Conservation (phyloP, 30 jellyfish, hydroid and myxozoan species). For the Phacellophora camtschatica region DNA sequence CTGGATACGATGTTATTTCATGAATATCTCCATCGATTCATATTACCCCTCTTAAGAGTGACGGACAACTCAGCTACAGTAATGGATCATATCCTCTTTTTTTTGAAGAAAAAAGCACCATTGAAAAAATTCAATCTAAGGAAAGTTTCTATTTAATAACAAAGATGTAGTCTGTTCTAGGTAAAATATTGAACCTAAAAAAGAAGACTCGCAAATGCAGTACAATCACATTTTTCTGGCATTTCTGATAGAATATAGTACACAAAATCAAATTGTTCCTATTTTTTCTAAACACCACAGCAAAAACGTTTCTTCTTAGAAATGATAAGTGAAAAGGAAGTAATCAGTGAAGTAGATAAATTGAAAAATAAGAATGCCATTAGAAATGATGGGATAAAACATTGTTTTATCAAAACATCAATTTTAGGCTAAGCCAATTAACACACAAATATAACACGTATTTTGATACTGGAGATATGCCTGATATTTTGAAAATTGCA, state of each 20-base stretch:
- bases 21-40: neutral
- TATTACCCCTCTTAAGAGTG: neutral
- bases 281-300: neutral
- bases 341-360: neutral
- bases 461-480: no score
- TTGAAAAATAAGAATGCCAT: no score
- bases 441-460: no score
- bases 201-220: neutral
- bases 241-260: neutral
- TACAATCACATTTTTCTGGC: neutral
- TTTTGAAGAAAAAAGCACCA: neutral
- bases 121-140: neutral
- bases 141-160: neutral
- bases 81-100: conserved; percentile 2
- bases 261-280: neutral
- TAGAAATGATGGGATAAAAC: no score
- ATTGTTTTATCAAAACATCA: no score
- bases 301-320: neutral
- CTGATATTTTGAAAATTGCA: no score
- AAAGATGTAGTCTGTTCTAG: neutral
- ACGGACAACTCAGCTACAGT: conserved; percentile 3
- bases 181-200: neutral
- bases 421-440: no score
- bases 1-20: neutral
- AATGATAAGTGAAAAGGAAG: neutral